These are phyloP conservation scores for Phrynocephalus forsythii DNA, from an alignment of 2,797 vertebrate species.

Conservation along the genomic window DNA sequence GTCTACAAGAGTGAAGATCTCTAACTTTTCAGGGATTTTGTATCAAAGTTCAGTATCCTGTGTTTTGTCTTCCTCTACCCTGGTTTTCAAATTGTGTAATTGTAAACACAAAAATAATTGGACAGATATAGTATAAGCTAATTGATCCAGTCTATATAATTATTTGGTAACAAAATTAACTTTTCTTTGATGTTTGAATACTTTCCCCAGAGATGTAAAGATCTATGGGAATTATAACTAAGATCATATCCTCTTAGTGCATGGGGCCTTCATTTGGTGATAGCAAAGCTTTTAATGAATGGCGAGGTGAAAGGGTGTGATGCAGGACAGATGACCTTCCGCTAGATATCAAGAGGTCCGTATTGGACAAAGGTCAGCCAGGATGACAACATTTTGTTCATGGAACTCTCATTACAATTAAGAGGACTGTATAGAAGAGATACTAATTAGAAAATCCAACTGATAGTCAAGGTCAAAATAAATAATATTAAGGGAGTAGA, in stretches of 20 bases:
- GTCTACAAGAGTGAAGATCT: background rate
- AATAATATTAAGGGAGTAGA: background rate
- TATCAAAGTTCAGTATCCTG: background rate
- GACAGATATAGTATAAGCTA: conserved; percentile 1
- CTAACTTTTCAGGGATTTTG: background rate
- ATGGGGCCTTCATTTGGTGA: background rate
- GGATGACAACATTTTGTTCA: background rate
- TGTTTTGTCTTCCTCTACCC: background rate
- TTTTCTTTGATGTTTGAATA: background rate
- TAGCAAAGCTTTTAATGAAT: background rate
- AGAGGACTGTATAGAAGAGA: background rate
- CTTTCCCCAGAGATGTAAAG: background rate
- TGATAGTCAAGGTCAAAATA: too few relatives aligned
- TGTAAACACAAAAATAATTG: background rate
- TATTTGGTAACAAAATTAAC: background rate
- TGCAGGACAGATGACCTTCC: background rate
- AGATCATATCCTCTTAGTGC: background rate
- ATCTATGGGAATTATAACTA: too few relatives aligned
- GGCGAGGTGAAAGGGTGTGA: background rate
- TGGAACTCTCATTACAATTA: background rate
- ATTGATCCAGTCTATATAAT: background rate
- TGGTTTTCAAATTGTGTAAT: background rate
- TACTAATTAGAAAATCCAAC: background rate
- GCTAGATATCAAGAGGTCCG: background rate
- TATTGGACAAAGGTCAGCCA: background rate